These are phyloP conservation scores for Lissonota sp. DNA, from an alignment of 2,888 invertebrate genomes.

Conservation along the genomic window DNA sequence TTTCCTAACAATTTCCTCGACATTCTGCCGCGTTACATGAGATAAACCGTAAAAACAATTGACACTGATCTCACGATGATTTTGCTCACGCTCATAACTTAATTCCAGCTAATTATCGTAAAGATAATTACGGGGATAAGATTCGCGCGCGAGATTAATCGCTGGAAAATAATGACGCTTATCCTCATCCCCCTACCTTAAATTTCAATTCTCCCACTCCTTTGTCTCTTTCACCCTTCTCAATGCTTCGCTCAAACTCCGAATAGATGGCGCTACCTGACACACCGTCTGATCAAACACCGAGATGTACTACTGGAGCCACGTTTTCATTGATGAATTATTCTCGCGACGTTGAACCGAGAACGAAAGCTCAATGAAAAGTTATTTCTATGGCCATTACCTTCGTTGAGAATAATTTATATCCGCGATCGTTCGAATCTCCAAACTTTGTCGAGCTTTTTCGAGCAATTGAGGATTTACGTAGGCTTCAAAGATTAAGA, in stretches of 20 bases:
- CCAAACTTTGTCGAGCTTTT: too few species aligned
- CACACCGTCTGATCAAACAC: slow-evolving; percentile 74
- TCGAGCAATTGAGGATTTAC: too few species aligned
- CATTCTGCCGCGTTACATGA: too few species aligned
- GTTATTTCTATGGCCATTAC: neutral
- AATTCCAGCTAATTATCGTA: slow-evolving; percentile 18
- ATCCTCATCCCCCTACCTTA: neutral
- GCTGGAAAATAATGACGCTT: slow-evolving; percentile 45
- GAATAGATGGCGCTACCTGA: slow-evolving; percentile 78
- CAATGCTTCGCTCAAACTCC: slow-evolving; percentile 2
- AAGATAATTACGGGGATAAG: slow-evolving; percentile 11
- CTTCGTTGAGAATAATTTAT: neutral
- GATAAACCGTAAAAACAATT: too few species aligned
- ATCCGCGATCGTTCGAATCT: too few species aligned
- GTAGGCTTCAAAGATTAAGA: too few species aligned
- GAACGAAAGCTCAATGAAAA: neutral
- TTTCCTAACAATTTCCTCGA: too few species aligned
- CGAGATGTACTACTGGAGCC: slow-evolving; percentile 75
- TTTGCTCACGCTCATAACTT: neutral
- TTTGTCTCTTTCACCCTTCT: slow-evolving; percentile 10
- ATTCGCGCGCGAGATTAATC: slow-evolving; percentile 2
- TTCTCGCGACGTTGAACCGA: neutral
- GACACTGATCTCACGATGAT: too few species aligned
- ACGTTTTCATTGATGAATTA: slow-evolving; percentile 23
- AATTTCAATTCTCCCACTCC: slow-evolving; percentile 8